A percentile compares a stretch with the other conserved stretches of the same genome.
Conservation (phyloP, 2,888 invertebrate genomes). For the Pimpla rufipes region DNA sequence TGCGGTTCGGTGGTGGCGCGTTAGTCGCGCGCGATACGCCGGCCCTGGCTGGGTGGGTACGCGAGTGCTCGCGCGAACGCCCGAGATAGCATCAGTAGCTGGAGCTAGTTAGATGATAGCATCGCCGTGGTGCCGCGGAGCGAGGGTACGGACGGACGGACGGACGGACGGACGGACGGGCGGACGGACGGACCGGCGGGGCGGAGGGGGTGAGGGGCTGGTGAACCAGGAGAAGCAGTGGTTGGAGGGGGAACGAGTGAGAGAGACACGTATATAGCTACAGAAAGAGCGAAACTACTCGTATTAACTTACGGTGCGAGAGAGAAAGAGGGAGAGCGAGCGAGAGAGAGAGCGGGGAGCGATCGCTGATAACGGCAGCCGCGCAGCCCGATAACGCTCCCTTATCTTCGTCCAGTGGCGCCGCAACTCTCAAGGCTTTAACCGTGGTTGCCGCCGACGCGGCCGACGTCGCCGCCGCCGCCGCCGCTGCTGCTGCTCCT, state of each 20-base stretch:
- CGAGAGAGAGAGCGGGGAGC: constrained; percentile 83
- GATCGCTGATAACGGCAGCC: constrained; percentile 85
- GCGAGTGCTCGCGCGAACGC: constrained; percentile 62
- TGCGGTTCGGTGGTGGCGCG: constrained; percentile 80
- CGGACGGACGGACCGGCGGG: constrained; percentile 73
- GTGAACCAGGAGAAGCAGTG: constrained; percentile 72
- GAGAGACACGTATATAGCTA: constrained; percentile 20
- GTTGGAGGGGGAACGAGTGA: constrained; percentile 5
- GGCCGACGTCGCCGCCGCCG: constrained; percentile 13
- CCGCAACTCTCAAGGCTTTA: constrained; percentile 85
- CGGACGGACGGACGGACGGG: constrained; percentile 76
- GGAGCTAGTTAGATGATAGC: constrained; percentile 88
- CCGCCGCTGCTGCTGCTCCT: constrained; percentile 31
- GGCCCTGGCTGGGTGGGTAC: constrained; percentile 51
- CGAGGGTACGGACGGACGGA: constrained; percentile 77
- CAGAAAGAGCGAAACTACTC: constrained; percentile 48
- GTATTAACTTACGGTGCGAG: constrained; percentile 70
- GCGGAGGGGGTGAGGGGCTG: constrained; percentile 69
- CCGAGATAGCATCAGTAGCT: constrained; percentile 86
- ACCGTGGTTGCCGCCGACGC: constrained; percentile 20
- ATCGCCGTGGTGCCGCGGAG: constrained; percentile 86
- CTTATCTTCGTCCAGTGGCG: constrained; percentile 85
- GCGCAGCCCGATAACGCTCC: constrained; percentile 84
- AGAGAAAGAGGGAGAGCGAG: constrained; percentile 73
- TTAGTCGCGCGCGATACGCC: constrained; percentile 30